Evolutionary conservation across 2,888 invertebrate species (phyloP), one percentile per base, ranked within the genome.

Genomic region (Chrysolina haemoptera): DNA sequence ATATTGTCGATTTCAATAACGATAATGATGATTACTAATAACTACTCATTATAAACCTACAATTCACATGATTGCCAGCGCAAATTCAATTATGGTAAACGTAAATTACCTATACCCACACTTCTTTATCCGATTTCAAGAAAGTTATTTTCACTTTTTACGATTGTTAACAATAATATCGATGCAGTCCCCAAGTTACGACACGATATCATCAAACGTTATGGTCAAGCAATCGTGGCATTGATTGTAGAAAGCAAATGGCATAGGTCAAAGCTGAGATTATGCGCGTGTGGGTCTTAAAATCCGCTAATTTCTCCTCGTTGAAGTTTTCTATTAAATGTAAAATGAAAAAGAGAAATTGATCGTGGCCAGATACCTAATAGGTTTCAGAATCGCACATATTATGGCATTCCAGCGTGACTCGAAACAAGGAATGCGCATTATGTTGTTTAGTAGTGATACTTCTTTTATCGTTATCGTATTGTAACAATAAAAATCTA

Each of bases 291-390:
- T 50, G 20, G 14, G 27, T 35, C 46, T 50, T 16, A 43, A 63
- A 64, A 70, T 64, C 48, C 16, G 41, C 14, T 20, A 63, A 63
- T 70, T 70, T 63, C 71, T 65, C 55, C 18, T 64, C 59, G n/a
- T 12, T 14, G n/a, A 68, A 68, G 59, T 71, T 46, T 71, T 41
- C 53, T 46, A 62, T 53, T 46, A 46, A 46, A 71, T 48, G 59
- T 55, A 27, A 43, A 59, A 66, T 55, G 46, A 66, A 71, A 65
- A 71, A 71, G 71, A 71, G 71, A 71, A 71, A 71, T 59, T 71
- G 27, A 16, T 18, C 11, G 27, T 41, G n/a, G 3, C 43, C 43
- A 1, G 59, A 59, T 59, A n/a, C n/a, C n/a, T n/a, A 27, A 59
- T 59, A n/a, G 43, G 59, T 40, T 68, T 59, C 41, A 22, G 14